These are phyloP conservation scores for Nowickia ferox DNA, from an alignment of 2,888 invertebrate species.

Conservation along the genomic window DNA sequence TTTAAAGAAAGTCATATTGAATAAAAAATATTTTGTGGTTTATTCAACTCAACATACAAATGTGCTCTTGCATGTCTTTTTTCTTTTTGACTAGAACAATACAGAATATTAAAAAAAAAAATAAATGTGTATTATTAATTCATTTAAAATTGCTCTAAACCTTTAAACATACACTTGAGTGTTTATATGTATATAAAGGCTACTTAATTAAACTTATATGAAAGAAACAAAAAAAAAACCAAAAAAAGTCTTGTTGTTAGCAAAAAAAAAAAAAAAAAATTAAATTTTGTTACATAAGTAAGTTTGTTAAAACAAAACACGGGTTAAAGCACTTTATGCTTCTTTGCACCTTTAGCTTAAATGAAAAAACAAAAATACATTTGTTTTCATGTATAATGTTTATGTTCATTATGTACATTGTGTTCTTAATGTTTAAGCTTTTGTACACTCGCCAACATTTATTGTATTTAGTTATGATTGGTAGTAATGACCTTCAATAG, in stretches of 20 bases:
- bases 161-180: constrained; percentile 5
- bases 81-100: constrained; percentile 10
- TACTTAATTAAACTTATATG: constrained; percentile 31
- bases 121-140: constrained; percentile 1
- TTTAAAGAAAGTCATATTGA: not conserved
- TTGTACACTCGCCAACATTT: constrained; percentile 35
- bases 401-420: constrained; percentile 35
- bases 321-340: constrained; percentile 71
- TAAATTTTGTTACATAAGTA: constrained; percentile 59
- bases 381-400: constrained; percentile 60
- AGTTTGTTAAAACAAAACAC: constrained; percentile 50
- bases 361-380: constrained; percentile 51
- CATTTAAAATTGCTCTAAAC: not conserved
- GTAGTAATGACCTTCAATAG: constrained; percentile 71
- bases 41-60: not conserved
- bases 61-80: not conserved
- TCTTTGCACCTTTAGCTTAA: constrained; percentile 61
- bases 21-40: not conserved
- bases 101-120: not conserved
- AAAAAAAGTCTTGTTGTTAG: constrained; percentile 28
- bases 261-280: constrained; percentile 24
- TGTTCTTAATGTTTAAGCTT: not conserved
- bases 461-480: constrained; percentile 32
- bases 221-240: not conserved
- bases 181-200: constrained; percentile 35